These are phyloP conservation scores for Hydropsyche betteni DNA, from an alignment of 2,888 invertebrate species.

Conservation along the genomic window DNA sequence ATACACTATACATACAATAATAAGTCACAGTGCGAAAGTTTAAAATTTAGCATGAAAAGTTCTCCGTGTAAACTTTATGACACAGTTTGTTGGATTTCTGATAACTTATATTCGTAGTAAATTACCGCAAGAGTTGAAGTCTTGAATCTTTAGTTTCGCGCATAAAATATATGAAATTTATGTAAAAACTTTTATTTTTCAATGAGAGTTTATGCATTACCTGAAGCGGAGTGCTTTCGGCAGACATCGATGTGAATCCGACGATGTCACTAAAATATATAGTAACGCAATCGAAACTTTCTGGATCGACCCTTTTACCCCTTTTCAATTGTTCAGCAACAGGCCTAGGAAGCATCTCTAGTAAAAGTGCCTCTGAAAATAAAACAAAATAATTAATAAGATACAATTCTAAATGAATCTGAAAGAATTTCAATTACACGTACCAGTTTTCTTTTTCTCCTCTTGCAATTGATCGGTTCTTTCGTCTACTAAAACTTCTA, in stretches of 20 bases:
- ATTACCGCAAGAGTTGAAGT: too few relatives aligned
- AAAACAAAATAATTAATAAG: not conserved
- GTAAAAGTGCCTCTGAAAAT: constrained; percentile 77
- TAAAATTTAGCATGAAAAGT: too few relatives aligned
- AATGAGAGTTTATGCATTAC: constrained; percentile 57
- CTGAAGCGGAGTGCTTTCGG: constrained; percentile 89
- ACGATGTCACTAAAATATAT: constrained; percentile 97
- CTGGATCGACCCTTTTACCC: constrained; percentile 89
- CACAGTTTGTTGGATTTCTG: too few relatives aligned
- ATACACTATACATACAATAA: too few relatives aligned
- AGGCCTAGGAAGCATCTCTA: constrained; percentile 87
- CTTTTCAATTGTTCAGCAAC: constrained; percentile 94
- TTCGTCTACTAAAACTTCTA: constrained; percentile 93
- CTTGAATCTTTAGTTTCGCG: too few relatives aligned
- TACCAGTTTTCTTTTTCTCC: constrained; percentile 95
- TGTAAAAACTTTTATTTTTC: too few relatives aligned
- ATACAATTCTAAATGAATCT: not conserved
- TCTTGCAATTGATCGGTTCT: constrained; percentile 92
- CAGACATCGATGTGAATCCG: constrained; percentile 92
- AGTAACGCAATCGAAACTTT: constrained; percentile 89
- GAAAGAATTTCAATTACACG: not conserved
- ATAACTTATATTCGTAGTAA: too few relatives aligned
- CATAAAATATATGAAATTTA: too few relatives aligned
- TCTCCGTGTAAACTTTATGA: too few relatives aligned
- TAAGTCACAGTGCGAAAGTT: too few relatives aligned